A percentile compares a stretch with the other conserved stretches of the same genome.
Evolutionary conservation across 2,888 invertebrate species (phyloP).

Genomic region (Tenthredo notha): DNA sequence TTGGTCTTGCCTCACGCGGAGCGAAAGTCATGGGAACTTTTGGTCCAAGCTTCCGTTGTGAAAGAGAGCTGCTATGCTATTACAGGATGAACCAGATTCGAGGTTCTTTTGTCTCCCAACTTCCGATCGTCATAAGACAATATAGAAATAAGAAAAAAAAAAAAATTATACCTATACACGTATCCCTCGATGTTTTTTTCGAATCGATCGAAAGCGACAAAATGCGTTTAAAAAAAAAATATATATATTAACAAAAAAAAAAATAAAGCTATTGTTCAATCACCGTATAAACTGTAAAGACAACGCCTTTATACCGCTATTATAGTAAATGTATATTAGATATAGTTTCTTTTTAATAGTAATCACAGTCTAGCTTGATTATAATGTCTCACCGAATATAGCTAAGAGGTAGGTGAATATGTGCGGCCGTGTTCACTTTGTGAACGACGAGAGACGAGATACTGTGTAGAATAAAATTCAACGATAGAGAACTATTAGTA

Average conservation of each 20-base stretch:
- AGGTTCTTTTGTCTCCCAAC: conserved; percentile 20
- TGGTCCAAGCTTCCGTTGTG: conserved; percentile 46
- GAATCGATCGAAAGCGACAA: background rate
- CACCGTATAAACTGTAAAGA: conserved; percentile 3
- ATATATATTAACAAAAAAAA: background rate
- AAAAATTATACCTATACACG: background rate
- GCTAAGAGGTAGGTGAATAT: background rate
- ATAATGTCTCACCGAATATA: background rate
- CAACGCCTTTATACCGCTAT: background rate
- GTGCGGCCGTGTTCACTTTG: background rate
- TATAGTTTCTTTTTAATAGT: background rate
- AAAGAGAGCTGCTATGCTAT: conserved; percentile 25
- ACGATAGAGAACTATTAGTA: background rate
- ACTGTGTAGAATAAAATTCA: background rate
- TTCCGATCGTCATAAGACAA: background rate
- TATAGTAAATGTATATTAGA: too few relatives aligned
- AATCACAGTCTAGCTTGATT: background rate
- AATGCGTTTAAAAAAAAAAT: background rate
- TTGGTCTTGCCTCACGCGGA: conserved; percentile 44
- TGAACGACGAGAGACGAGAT: background rate
- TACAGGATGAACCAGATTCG: conserved; percentile 31
- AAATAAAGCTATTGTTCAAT: background rate
- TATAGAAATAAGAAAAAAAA: background rate
- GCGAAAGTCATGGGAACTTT: conserved; percentile 52
- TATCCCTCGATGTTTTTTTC: background rate